Conservation (phyloP, 2,113 vertebrate genomes). For the Phoenicopterus ruber region DNA sequence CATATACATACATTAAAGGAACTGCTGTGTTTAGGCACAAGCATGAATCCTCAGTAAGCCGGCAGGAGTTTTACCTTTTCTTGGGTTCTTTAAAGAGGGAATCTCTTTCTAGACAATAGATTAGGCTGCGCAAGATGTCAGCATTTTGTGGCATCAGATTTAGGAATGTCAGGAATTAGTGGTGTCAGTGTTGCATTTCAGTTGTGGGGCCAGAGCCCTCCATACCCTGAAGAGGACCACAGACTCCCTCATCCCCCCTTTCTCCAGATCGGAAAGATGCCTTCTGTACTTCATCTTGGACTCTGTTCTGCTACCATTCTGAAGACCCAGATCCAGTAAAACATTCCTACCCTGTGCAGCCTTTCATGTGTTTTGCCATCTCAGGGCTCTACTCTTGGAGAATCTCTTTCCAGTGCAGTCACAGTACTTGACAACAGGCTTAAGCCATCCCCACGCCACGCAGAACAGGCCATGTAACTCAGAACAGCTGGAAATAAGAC, state of each 20-base stretch:
- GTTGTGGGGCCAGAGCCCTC: not conserved
- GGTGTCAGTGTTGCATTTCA: not conserved
- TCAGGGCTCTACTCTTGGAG: not conserved
- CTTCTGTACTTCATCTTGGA: not conserved
- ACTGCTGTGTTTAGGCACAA: not conserved
- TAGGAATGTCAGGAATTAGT: not conserved
- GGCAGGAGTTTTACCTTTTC: not conserved
- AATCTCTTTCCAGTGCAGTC: not conserved
- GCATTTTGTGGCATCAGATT: not conserved
- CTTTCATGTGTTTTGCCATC: not conserved
- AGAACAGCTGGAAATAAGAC: not conserved
- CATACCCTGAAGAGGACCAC: not conserved
- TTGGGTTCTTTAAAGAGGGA: not conserved
- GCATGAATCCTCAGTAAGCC: not conserved
- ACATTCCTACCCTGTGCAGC: not conserved
- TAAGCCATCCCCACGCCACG: not conserved
- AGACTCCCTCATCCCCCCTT: not conserved
- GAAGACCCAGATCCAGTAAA: not conserved
- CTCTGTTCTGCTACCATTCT: not conserved
- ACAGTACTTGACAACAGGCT: not conserved
- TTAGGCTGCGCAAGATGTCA: not conserved
- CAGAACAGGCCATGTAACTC: rapidly evolving
- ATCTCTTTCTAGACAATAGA: not conserved
- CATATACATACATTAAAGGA: not conserved
- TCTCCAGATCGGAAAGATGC: not conserved